Conservation (phyloP, 2,888 invertebrate species). For the Lymantria monacha region DNA sequence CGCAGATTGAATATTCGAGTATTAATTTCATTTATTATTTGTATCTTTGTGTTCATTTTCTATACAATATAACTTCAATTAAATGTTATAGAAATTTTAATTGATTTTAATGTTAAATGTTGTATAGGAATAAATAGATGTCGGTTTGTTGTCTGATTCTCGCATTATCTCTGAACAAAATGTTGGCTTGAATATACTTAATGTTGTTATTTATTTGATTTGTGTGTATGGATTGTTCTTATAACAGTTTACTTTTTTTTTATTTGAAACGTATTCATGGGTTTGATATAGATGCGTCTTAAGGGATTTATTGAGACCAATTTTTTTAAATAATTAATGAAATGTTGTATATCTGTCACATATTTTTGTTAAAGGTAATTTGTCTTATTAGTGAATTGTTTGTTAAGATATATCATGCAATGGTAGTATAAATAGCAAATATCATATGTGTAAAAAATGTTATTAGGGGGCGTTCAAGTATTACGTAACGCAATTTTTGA, state of each 20-base stretch:
- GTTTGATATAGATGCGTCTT: conserved; percentile 17
- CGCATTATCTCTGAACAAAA: conserved; percentile 26
- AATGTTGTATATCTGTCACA: conserved; percentile 13
- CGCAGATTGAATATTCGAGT: too few relatives aligned
- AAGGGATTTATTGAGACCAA: conserved; percentile 18
- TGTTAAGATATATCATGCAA: conserved; percentile 8
- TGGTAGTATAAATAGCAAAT: conserved; percentile 10
- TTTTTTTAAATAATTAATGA: conserved; percentile 18
- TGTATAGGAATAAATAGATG: neutral
- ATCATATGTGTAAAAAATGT: conserved; percentile 30
- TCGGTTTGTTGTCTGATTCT: conserved; percentile 8
- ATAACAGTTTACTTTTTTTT: conserved; percentile 24
- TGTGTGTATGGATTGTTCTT: conserved; percentile 30
- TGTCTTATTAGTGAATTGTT: neutral
- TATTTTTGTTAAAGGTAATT: conserved; percentile 16
- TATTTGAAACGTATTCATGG: conserved; percentile 10
- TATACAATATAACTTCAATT: too few relatives aligned
- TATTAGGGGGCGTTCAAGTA: too few relatives aligned
- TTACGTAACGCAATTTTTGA: too few relatives aligned
- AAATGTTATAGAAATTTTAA: too few relatives aligned
- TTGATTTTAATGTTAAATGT: too few relatives aligned
- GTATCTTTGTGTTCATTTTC: too few relatives aligned
- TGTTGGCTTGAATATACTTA: conserved; percentile 33
- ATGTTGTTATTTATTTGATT: conserved; percentile 33
- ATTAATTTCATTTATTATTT: too few relatives aligned